These are phyloP conservation scores for Oegoconia quadripuncta DNA, from an alignment of 2,888 invertebrate species.

Conservation along the genomic window DNA sequence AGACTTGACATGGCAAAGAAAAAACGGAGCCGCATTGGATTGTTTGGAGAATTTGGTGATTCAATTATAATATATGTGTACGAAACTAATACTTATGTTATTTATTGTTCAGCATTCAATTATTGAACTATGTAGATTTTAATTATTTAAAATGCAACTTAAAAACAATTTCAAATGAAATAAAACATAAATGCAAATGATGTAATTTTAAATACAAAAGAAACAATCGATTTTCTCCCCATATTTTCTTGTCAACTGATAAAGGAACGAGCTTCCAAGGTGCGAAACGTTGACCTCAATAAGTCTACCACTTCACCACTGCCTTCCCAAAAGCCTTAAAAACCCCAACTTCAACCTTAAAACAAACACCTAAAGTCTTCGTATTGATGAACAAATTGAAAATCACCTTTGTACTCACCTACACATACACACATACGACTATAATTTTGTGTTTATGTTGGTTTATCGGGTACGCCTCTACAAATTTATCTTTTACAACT, in stretches of 20 bases:
- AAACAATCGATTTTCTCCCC: conserved; percentile 34
- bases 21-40: too few species aligned
- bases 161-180: conserved; percentile 32
- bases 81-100: too few species aligned
- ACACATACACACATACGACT: conserved; percentile 13
- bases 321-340: conserved; percentile 2
- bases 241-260: conserved; percentile 63
- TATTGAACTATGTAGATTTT: too few species aligned
- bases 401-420: conserved; percentile 6
- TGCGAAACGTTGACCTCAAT: conserved; percentile 70
- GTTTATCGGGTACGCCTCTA: conserved; percentile 17
- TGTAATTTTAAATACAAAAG: conserved; percentile 22
- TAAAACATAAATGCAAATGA: conserved; percentile 6
- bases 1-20: too few species aligned
- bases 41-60: too few species aligned
- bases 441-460: conserved; percentile 17
- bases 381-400: neutral
- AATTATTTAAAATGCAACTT: too few species aligned
- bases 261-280: conserved; percentile 61
- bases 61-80: too few species aligned
- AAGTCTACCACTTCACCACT: conserved; percentile 19
- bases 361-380: neutral
- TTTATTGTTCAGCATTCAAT: too few species aligned
- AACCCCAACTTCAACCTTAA: neutral
- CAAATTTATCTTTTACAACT: conserved; percentile 12